phyloP scores from a whole-genome alignment of 1,140 invertebrate species.

The Ganaspis sp. region DNA sequence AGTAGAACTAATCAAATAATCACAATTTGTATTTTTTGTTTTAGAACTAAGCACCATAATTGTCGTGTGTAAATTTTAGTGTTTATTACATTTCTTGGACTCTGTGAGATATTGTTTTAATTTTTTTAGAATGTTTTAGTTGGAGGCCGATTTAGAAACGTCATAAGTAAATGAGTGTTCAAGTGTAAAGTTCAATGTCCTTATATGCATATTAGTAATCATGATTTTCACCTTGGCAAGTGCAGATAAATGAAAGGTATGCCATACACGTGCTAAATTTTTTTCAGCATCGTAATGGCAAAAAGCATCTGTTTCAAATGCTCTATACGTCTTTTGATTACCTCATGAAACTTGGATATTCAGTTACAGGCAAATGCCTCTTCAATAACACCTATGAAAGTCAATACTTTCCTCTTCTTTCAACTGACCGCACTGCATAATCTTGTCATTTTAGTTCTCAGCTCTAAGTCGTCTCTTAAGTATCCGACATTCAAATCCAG shows the following conservation, averaged over 20 bases:
- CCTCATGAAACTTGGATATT: constrained; percentile 25
- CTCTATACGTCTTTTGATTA: constrained; percentile 21
- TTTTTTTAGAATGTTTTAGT: background rate
- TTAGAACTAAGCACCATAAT: no score
- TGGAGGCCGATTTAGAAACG: background rate
- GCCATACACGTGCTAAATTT: constrained; percentile 13
- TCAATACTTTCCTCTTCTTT: constrained; percentile 8
- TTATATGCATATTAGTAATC: constrained; percentile 19
- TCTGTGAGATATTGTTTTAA: no score
- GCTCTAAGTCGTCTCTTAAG: background rate
- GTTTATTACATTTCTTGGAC: no score
- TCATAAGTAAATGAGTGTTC: background rate
- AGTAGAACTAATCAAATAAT: no score
- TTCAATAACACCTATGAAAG: constrained; percentile 13
- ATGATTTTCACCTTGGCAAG: constrained; percentile 24
- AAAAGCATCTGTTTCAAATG: constrained; percentile 27
- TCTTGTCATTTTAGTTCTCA: constrained; percentile 2
- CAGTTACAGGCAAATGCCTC: constrained; percentile 13
- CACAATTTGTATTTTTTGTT: no score
- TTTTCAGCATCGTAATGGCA: constrained; percentile 22
- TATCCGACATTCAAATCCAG: background rate
- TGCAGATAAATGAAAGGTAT: constrained; percentile 29
- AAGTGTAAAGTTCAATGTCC: constrained; percentile 18
- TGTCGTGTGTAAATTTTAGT: no score
- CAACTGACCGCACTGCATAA: background rate